Conservation (phyloP, 2,888 invertebrate genomes). For the Phaedon cochleariae region DNA sequence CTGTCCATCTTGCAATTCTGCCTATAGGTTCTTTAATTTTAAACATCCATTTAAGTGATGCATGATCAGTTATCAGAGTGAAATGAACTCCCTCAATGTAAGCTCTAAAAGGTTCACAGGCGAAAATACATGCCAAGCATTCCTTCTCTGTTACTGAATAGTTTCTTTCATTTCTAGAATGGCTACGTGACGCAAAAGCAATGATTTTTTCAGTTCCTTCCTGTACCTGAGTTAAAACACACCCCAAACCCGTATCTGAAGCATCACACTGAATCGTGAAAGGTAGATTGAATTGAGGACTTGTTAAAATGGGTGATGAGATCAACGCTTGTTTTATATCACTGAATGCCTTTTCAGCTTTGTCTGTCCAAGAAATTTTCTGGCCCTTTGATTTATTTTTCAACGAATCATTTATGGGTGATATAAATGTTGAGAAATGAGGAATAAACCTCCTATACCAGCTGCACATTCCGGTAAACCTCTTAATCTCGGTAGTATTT, state of each 20-base stretch:
- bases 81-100: slow-evolving; percentile 40
- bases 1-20: slow-evolving; percentile 18
- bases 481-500: slow-evolving; percentile 45
- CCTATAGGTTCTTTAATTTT: slow-evolving; percentile 30
- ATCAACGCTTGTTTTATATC: slow-evolving; percentile 41
- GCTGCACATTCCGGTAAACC: slow-evolving; percentile 46
- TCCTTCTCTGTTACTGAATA: slow-evolving; percentile 43
- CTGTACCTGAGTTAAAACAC: slow-evolving; percentile 38
- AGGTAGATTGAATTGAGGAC: slow-evolving; percentile 38
- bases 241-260: slow-evolving; percentile 44
- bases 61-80: slow-evolving; percentile 40
- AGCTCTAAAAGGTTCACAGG: slow-evolving; percentile 44
- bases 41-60: slow-evolving; percentile 37
- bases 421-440: slow-evolving; percentile 22
- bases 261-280: slow-evolving; percentile 47
- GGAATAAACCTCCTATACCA: slow-evolving; percentile 40
- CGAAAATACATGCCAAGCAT: slow-evolving; percentile 41
- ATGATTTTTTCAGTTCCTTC: slow-evolving; percentile 31
- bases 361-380: slow-evolving; percentile 37
- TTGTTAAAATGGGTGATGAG: slow-evolving; percentile 38
- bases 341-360: slow-evolving; percentile 33
- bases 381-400: slow-evolving; percentile 29
- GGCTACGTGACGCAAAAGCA: slow-evolving; percentile 27
- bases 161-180: slow-evolving; percentile 27
- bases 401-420: slow-evolving; percentile 25